A percentile compares a stretch with the other conserved stretches of the same genome.
Conservation (phyloP, 1,140 invertebrate genomes). For the Heliconius nattereri region DNA sequence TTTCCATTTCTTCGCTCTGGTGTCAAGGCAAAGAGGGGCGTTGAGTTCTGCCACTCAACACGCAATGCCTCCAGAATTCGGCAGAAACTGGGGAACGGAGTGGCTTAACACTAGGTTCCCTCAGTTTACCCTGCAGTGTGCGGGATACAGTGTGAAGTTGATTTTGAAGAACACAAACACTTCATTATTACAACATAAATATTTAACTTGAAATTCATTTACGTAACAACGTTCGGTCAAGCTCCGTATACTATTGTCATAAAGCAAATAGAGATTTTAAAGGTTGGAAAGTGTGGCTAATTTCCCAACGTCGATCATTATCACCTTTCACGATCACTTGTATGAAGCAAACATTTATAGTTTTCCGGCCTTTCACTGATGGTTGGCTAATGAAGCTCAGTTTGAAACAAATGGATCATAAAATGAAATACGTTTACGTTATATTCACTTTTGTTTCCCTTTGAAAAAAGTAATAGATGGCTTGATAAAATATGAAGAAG, state of each 20-base stretch:
- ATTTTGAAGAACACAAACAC: not conserved
- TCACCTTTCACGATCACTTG: constrained; percentile 61
- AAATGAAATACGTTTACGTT: not conserved
- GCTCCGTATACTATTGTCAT: constrained; percentile 32
- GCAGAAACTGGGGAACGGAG: no score
- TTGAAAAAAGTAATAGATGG: not conserved
- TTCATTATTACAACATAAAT: constrained; percentile 1
- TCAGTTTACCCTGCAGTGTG: no score
- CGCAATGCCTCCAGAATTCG: no score
- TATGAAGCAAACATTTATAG: constrained; percentile 40
- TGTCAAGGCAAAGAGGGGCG: no score
- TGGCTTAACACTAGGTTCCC: no score
- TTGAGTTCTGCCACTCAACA: no score
- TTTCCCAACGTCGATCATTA: constrained; percentile 52
- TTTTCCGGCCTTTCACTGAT: constrained; percentile 62
- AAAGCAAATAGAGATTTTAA: constrained; percentile 50
- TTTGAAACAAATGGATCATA: constrained; percentile 22
- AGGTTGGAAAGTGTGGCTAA: constrained; percentile 65
- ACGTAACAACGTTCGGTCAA: constrained; percentile 9
- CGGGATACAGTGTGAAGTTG: no score
- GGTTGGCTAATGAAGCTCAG: constrained; percentile 9
- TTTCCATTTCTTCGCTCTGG: no score
- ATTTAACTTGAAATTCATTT: constrained; percentile 9
- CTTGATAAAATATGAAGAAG: not conserved
- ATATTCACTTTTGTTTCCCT: not conserved